Percentiles rank a stretch among this genome's conserved stretches.
phyloP scores from a whole-genome alignment of 2,113 vertebrate species.

The Zingel zingel region DNA sequence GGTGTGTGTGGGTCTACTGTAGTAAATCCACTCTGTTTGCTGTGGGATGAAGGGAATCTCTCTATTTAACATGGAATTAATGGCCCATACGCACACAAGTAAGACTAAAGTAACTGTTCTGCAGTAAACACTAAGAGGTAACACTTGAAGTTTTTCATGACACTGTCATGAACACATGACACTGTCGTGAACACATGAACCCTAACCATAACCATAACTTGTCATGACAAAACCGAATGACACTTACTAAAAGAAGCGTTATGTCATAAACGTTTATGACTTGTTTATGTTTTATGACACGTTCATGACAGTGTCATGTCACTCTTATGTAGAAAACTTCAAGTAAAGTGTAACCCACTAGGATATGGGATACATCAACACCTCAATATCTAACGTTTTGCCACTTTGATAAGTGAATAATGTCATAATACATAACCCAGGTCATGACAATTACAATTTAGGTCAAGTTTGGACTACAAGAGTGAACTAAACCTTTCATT shows the following conservation, averaged over 20 bases:
- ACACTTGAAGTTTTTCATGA: no score
- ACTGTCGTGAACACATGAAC: no score
- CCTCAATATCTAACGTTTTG: background rate
- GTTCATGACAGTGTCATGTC: no score
- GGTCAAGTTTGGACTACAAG: background rate
- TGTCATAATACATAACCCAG: background rate
- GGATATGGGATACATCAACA: no score
- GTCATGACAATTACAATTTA: background rate
- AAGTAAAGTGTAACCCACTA: no score
- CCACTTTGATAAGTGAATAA: background rate
- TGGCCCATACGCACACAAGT: background rate
- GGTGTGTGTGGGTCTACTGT: background rate
- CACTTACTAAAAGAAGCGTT: no score
- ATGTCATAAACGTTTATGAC: no score
- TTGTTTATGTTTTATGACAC: no score
- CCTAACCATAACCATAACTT: no score
- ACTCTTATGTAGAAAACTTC: no score
- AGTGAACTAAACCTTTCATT: background rate
- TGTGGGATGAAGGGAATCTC: background rate
- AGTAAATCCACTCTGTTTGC: background rate
- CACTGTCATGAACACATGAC: no score
- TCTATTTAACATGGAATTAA: background rate
- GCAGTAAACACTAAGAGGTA: background rate
- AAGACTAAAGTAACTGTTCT: background rate
- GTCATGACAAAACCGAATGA: no score